A percentile compares a stretch with the other conserved stretches of the same genome.
These are phyloP conservation scores for Dicyrtoma fusca DNA, from an alignment of 2,888 invertebrate species.

Conservation along the genomic window DNA sequence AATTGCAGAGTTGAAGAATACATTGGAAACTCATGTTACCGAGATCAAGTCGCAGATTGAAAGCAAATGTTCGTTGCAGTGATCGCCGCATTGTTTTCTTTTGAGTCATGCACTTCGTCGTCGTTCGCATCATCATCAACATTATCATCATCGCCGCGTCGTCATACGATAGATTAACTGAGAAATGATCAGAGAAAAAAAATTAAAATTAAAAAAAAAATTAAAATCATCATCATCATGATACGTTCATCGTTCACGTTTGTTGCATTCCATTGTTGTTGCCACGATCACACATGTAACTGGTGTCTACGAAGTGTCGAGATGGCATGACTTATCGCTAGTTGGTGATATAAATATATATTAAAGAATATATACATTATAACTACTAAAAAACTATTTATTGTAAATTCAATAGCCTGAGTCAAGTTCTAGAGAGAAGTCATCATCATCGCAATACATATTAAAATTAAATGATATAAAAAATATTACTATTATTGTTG, in stretches of 20 bases:
- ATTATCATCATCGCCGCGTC: not conserved
- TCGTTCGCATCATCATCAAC: conserved; percentile 9
- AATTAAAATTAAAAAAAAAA: conserved; percentile 12
- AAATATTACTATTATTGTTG: not conserved
- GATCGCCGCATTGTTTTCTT: conserved; percentile 60
- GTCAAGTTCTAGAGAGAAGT: conserved; percentile 49
- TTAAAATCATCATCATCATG: conserved; percentile 16
- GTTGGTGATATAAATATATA: conserved; percentile 28
- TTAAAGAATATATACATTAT: not conserved
- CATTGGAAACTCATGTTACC: conserved; percentile 95
- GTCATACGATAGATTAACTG: not conserved
- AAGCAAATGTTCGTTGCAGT: conserved; percentile 95
- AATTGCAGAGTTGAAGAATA: conserved; percentile 88
- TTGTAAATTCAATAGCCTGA: conserved; percentile 47
- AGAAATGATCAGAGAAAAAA: not conserved
- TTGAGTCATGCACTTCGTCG: not conserved
- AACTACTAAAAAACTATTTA: conserved; percentile 9
- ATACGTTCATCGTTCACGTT: conserved; percentile 29
- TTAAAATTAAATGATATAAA: conserved; percentile 26
- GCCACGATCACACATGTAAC: conserved; percentile 29
- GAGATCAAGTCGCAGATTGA: conserved; percentile 95
- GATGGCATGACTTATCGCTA: conserved; percentile 23
- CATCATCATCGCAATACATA: conserved; percentile 43
- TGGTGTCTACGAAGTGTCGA: conserved; percentile 16
- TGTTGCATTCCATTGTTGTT: conserved; percentile 28